Base-by-base conservation (phyloP, 2,888 invertebrate genomes). In the Atethmia centrago region DNA sequence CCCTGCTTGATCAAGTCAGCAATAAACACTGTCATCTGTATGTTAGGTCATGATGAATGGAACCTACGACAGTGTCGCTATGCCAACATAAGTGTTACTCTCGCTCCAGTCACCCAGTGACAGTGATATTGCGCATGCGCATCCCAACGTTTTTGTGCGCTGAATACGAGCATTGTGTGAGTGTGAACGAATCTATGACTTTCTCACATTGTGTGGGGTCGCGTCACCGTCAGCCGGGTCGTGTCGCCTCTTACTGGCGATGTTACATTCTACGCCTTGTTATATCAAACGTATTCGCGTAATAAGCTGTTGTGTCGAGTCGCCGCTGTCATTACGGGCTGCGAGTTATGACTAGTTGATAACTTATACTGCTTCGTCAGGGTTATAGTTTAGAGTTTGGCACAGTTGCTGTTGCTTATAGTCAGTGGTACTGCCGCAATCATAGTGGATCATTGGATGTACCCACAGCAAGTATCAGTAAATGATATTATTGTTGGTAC, bases 101-200 rank as follows among this genome's bases (percentile, higher is more conserved):
- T 72, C 62, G 77, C 61, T 75, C 71, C 67, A 70, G 73, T 78
- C 72, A 85, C 85, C 83, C 77, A 80, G 77, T 85, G 84, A 85
- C 85, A 84, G 73, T 83, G 84, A 71, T 82, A 69, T 65, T 82
- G 59, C 69, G 58, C 36, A 21, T 53, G 56, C 56, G 55, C 67
- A 75, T 76, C 53, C 19, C 62, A 40, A 9, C 12, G 61, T 67
- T 78, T 53, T 78, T 78, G 55, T 65, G 63, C 9, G 59, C 14
- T 45, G 58, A 66, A 28, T 62, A 49, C 31, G 28, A 14, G 66
- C 68, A 80, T 81, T 80, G 82, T 80, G 59, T 72, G 80, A 51
- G 74, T 85, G 83, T 47, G 83, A 83, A 71, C 36, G 56, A 51
- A 55, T 68, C 53, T 62, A 25, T 71, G 65, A 83, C 75, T 85